Conservation (phyloP, 2,113 vertebrate genomes). For the Peromyscus leucopus region DNA sequence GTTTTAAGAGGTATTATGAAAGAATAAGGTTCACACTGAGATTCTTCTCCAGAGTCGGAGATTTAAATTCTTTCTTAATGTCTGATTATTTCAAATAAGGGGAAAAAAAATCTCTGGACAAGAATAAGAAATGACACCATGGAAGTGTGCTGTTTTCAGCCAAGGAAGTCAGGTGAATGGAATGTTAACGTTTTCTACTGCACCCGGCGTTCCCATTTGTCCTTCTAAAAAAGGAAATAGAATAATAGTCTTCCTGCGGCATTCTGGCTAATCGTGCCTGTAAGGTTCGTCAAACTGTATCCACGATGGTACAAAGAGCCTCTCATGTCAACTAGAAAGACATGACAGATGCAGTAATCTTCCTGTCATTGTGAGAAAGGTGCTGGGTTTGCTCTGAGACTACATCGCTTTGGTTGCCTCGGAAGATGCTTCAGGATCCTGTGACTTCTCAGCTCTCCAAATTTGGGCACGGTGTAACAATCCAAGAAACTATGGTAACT, state of each 20-base stretch:
- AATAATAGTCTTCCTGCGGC: constrained; percentile 74
- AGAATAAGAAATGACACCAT: constrained; percentile 64
- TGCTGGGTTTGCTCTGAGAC: constrained; percentile 66
- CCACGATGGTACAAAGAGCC: constrained; percentile 51
- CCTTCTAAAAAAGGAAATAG: constrained; percentile 76
- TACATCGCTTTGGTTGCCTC: constrained; percentile 11
- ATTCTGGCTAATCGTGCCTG: constrained; percentile 58
- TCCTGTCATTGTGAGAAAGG: constrained; percentile 55
- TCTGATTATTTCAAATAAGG: constrained; percentile 33
- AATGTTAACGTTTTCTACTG: constrained; percentile 74
- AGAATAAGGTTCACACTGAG: constrained; percentile 60
- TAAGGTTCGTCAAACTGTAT: constrained; percentile 71
- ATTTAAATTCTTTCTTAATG: constrained; percentile 71
- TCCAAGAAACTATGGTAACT: constrained; percentile 58
- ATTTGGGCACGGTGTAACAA: neutral
- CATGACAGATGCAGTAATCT: constrained; percentile 49
- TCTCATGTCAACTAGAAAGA: constrained; percentile 32
- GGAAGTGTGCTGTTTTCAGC: constrained; percentile 64
- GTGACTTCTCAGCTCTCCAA: constrained; percentile 55
- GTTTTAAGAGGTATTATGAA: constrained; percentile 50
- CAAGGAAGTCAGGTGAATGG: constrained; percentile 66
- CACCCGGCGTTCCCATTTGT: constrained; percentile 76
- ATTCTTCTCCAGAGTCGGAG: constrained; percentile 55
- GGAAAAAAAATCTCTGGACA: neutral
- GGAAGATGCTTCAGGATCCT: neutral